Conservation (phyloP, 2,113 vertebrate genomes). For the Acinonyx jubatus region DNA sequence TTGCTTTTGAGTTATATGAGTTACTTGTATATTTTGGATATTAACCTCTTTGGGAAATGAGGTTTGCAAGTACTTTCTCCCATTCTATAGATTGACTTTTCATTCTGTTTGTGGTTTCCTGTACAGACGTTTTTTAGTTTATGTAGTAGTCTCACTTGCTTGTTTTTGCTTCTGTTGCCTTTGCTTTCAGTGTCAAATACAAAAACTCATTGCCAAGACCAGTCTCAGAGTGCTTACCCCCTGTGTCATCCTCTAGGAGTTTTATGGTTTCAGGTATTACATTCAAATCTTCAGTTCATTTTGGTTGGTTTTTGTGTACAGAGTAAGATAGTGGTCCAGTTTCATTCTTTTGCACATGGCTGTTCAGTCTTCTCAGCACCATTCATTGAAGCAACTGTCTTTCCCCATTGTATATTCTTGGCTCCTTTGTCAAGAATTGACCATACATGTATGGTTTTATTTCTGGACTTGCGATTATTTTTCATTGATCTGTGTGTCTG, state of each 20-base stretch:
- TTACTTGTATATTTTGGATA: background rate
- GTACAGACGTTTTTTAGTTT: background rate
- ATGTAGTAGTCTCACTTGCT: background rate
- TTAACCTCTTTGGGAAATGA: background rate
- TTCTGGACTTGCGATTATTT: background rate
- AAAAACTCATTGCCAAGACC: background rate
- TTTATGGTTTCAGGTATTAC: background rate
- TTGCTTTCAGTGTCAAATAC: background rate
- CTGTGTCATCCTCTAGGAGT: background rate
- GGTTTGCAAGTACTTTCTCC: background rate
- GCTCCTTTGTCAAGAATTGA: background rate
- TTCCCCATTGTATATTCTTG: background rate
- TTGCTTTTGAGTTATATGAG: background rate
- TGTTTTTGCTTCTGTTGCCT: background rate
- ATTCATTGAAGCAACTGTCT: background rate
- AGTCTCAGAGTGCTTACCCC: background rate
- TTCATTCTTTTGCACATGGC: background rate
- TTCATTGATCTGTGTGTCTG: background rate
- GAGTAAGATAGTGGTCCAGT: background rate
- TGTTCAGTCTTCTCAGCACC: background rate
- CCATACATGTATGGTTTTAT: background rate
- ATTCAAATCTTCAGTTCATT: background rate
- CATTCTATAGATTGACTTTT: background rate
- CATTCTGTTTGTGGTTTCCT: background rate
- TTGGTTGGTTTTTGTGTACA: background rate